phyloP scores from a whole-genome alignment of 2,113 vertebrate genomes.

The Micronisus gabar region DNA sequence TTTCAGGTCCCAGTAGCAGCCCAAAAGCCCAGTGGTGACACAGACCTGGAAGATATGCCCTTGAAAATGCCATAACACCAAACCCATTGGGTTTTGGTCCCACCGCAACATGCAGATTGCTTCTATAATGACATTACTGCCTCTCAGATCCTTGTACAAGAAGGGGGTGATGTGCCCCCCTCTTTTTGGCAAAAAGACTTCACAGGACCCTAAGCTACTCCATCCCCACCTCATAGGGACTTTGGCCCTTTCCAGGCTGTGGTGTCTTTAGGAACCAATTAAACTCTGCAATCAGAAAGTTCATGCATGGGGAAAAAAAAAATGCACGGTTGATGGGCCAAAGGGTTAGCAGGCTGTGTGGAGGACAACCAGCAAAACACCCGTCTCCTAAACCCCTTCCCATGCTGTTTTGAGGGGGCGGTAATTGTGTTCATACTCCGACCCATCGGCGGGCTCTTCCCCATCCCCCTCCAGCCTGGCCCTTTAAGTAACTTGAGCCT shows the following conservation, averaged over 20 bases:
- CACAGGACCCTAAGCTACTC: background rate
- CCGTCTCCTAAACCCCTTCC: background rate
- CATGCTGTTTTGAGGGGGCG: fast-evolving
- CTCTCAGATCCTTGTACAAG: background rate
- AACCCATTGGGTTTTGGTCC: background rate
- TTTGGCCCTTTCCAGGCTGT: background rate
- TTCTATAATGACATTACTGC: background rate
- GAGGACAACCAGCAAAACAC: background rate
- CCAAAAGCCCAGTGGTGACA: background rate
- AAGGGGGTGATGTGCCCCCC: fast-evolving
- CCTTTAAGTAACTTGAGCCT: slow-evolving; percentile 24
- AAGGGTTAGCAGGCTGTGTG: background rate
- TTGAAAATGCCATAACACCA: background rate
- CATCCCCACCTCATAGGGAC: background rate
- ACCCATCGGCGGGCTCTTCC: background rate
- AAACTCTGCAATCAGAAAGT: background rate
- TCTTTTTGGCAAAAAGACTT: background rate
- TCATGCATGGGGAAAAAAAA: background rate
- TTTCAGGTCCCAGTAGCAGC: background rate
- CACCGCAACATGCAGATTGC: fast-evolving
- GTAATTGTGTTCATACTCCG: fast-evolving
- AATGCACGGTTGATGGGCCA: fast-evolving
- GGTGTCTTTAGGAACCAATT: background rate
- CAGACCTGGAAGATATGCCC: background rate
- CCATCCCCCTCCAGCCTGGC: background rate